Percentiles rank a stretch among this genome's conserved stretches.
phyloP scores from a whole-genome alignment of 2,888 invertebrate species.

The Laspeyria flexula region DNA sequence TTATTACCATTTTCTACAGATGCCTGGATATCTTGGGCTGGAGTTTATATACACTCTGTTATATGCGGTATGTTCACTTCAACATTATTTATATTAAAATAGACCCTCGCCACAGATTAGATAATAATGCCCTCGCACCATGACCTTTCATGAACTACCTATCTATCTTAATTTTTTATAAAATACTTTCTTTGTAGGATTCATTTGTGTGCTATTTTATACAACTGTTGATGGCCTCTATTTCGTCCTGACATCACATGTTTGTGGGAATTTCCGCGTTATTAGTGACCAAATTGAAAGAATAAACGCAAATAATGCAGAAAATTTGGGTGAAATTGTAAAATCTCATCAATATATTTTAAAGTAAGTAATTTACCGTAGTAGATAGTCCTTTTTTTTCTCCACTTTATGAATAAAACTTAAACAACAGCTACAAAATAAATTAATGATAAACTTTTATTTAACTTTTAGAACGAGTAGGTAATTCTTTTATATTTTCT shows the following conservation, averaged over 20 bases:
- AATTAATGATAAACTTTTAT: no score
- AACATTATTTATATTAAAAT: not conserved
- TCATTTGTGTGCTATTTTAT: conserved; percentile 62
- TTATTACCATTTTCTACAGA: conserved; percentile 66
- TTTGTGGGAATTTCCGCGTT: conserved; percentile 65
- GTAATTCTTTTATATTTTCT: no score
- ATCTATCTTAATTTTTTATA: no score
- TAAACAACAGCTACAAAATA: no score
- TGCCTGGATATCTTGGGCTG: conserved; percentile 60
- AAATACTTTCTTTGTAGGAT: conserved; percentile 57
- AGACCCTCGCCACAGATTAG: no score
- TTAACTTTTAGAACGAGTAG: no score
- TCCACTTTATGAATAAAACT: no score
- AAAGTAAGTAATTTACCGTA: conserved; percentile 56
- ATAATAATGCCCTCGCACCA: no score
- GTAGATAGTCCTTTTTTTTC: no score
- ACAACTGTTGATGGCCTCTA: conserved; percentile 68
- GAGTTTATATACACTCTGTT: conserved; percentile 60
- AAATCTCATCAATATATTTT: conserved; percentile 69
- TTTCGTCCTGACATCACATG: conserved; percentile 65
- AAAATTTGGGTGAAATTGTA: conserved; percentile 53
- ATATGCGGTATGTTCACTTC: conserved; percentile 55
- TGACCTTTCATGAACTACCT: no score
- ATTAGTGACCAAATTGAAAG: conserved; percentile 58
- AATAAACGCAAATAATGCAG: conserved; percentile 44